Evolutionary conservation across 2,797 vertebrate genomes (phyloP), one percentile per base, ranked within the genome.

Genomic region (Lophius americanus): DNA sequence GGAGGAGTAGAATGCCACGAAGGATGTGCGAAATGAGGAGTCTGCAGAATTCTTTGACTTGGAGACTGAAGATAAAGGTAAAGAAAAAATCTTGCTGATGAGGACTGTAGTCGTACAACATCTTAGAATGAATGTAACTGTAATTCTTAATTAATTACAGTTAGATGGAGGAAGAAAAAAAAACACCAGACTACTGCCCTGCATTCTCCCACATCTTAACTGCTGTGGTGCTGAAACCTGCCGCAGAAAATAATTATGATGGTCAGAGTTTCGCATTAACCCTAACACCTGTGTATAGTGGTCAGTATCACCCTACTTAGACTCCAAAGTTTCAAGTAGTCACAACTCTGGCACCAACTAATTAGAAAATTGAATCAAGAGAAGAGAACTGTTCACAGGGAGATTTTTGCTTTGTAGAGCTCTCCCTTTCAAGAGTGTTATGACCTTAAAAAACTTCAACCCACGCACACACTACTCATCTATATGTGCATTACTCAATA

Each of bases 191-290:
- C 8, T 10, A 7, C 52, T 23, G 32, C 0, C 3, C 46, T 10
- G 9, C 44, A 36, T 56, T 64, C 36, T 38, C 10, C 47, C 50
- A 50, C 49, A 39, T 55, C 43, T 33, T 43, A 65, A 13, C n/a
- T 44, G 11, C 74, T 69, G 75, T 82, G 72, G 83, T 23, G 44
- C 55, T 46, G 14, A 51, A 38, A n/a, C 42, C 43, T 70, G 47
- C 9, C 1, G 38, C 33, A 4, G 57, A 52, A 60, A 61, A 49
- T 9, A 36, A 14, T 68, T 9, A 76, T 47, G 78, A 85, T 88
- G 72, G 7, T 2, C 37, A 88, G 86, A 75, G 51, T 60, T 68
- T 7, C 8, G 61, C 56, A 8, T 65, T 75, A 61, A 75, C 77
- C 57, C 58, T 60, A 76, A 79, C 69, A 79, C 64, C 70, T 84